Conservation (phyloP, 2,113 vertebrate species). For the Anguilla japonica region DNA sequence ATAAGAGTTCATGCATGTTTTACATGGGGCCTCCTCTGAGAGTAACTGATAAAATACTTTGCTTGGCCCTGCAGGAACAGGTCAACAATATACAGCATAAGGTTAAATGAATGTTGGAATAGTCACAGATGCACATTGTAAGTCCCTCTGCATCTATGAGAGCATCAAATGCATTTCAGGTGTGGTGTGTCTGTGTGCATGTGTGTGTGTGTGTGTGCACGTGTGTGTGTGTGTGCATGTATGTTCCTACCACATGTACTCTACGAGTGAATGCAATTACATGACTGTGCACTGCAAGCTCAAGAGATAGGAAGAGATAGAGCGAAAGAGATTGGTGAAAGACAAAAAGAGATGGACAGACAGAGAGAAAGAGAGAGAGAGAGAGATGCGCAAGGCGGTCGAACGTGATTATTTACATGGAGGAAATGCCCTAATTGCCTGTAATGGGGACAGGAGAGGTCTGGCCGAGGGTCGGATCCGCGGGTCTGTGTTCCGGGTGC, state of each 20-base stretch:
- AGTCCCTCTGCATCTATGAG: not conserved
- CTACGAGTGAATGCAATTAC: not conserved
- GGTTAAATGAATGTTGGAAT: not conserved
- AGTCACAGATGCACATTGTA: not conserved
- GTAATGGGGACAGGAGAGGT: conserved; percentile 46
- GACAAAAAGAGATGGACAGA: not conserved
- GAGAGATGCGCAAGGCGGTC: conserved; percentile 24
- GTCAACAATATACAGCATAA: not conserved
- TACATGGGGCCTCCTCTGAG: not conserved
- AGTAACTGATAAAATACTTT: not conserved
- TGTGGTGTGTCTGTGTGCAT: not conserved
- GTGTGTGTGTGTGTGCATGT: not conserved
- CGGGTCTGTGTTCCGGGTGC: conserved; percentile 30
- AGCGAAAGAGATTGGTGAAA: conserved; percentile 21
- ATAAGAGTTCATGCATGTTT: not conserved
- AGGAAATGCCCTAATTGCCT: conserved; percentile 50
- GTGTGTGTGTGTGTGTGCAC: not conserved
- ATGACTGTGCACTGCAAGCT: not conserved
- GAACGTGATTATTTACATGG: conserved; percentile 47
- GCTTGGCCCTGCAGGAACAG: not conserved
- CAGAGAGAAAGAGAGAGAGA: conserved; percentile 1
- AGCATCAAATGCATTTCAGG: not conserved
- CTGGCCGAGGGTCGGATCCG: conserved; percentile 22
- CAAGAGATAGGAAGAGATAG: conserved; percentile 14
- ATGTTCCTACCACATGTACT: not conserved